A percentile compares a stretch with the other conserved stretches of the same genome.
These are phyloP conservation scores for Pangasius sanitwongsei DNA, from an alignment of 2,797 vertebrate genomes.

Conservation along the genomic window DNA sequence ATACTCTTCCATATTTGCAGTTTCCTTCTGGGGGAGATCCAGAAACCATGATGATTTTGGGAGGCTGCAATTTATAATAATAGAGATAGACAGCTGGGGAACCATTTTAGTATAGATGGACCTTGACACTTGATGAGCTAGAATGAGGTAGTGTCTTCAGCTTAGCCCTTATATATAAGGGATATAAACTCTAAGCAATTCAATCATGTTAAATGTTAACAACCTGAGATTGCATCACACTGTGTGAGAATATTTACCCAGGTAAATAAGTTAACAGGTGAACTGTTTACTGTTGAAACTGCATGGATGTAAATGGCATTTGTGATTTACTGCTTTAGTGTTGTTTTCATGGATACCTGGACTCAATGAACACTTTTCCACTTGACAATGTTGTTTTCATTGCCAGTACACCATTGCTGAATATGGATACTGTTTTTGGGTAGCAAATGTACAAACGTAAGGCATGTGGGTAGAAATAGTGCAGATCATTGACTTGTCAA, in stretches of 20 bases:
- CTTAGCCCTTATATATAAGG: neutral
- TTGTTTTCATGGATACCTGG: neutral
- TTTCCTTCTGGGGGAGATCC: neutral
- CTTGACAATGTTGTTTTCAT: neutral
- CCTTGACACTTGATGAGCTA: neutral
- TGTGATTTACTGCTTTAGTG: neutral
- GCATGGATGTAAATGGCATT: neutral
- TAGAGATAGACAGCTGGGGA: conserved; percentile 4
- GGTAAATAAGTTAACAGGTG: neutral
- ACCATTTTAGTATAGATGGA: neutral
- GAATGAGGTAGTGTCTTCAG: neutral
- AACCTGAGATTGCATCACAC: neutral
- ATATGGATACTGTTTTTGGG: neutral
- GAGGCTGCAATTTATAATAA: neutral
- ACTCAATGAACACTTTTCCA: neutral
- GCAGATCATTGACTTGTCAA: neutral
- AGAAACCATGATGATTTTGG: neutral
- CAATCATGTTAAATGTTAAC: neutral
- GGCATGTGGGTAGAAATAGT: neutral
- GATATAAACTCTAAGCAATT: neutral
- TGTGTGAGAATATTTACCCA: neutral
- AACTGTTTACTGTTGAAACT: conserved; percentile 1
- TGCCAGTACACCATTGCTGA: neutral
- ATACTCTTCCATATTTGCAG: neutral
- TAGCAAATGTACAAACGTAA: neutral